Evolutionary conservation across 2,888 invertebrate genomes (phyloP).

Genomic region (Latrodectus hesperus): DNA sequence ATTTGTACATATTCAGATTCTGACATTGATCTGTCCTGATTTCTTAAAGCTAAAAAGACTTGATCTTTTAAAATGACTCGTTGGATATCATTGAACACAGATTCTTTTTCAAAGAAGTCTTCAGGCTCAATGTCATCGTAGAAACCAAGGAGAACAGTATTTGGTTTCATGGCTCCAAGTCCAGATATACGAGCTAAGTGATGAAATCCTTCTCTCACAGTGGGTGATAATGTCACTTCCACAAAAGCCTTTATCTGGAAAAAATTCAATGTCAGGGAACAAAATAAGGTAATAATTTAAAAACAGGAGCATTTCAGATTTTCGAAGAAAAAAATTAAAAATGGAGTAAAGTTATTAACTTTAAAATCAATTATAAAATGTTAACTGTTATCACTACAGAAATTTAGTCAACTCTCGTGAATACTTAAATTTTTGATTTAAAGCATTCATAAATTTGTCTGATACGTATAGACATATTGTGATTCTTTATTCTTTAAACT

Average conservation of each 20-base stretch:
- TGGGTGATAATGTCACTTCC: slow-evolving; percentile 90
- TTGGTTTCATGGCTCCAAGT: slow-evolving; percentile 99
- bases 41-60: slow-evolving; percentile 78
- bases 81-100: slow-evolving; percentile 66
- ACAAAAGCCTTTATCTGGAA: slow-evolving; percentile 91
- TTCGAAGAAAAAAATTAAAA: background rate
- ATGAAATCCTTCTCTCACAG: slow-evolving; percentile 91
- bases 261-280: background rate
- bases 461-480: too few relatives aligned
- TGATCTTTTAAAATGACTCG: slow-evolving; percentile 66
- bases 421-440: too few relatives aligned
- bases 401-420: too few relatives aligned
- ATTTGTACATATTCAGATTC: slow-evolving; percentile 86
- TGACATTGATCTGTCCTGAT: slow-evolving; percentile 75
- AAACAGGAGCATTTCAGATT: background rate
- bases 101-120: slow-evolving; percentile 82
- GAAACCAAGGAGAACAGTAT: slow-evolving; percentile 96
- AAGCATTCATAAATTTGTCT: too few relatives aligned
- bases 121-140: slow-evolving; percentile 83
- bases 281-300: background rate
- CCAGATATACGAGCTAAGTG: slow-evolving; percentile 94
- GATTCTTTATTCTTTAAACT: too few relatives aligned
- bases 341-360: background rate
- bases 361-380: background rate
- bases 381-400: background rate